Percentiles rank a stretch among this genome's conserved stretches.
Conservation (phyloP, 2,797 vertebrate genomes). For the Acrossocheilus fasciatus region DNA sequence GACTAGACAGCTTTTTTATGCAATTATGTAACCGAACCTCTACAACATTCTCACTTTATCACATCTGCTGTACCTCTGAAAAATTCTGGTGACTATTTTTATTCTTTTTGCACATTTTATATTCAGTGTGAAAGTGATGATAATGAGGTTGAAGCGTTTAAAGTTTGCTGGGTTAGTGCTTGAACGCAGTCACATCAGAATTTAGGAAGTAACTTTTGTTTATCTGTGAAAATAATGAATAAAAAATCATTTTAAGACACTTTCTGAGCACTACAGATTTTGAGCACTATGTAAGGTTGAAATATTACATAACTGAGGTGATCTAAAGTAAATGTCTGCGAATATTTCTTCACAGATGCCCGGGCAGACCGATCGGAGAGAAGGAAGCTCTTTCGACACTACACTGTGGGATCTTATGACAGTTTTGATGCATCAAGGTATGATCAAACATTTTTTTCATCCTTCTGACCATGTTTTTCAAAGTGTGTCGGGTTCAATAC, state of each 20-base stretch:
- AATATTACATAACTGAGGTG: not conserved
- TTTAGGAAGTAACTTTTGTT: not conserved
- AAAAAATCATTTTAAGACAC: not conserved
- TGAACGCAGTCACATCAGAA: constrained; percentile 7
- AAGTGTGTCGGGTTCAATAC: constrained; percentile 3
- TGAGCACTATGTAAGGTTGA: not conserved
- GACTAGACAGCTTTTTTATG: constrained; percentile 55
- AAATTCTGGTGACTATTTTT: constrained; percentile 22
- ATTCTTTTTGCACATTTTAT: constrained; percentile 20
- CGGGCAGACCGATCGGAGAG: constrained; percentile 81
- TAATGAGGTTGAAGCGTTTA: constrained; percentile 19
- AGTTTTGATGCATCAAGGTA: constrained; percentile 89
- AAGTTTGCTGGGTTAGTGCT: constrained; percentile 17
- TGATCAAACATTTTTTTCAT: constrained; percentile 55
- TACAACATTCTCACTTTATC: constrained; percentile 12
- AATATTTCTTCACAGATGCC: constrained; percentile 77
- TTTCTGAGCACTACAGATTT: not conserved
- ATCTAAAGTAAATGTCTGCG: constrained; percentile 1
- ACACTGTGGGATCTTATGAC: constrained; percentile 90
- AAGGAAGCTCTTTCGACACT: constrained; percentile 89
- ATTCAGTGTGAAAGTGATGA: constrained; percentile 18
- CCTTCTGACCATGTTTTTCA: constrained; percentile 15
- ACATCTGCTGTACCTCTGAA: not conserved
- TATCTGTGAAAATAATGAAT: not conserved
- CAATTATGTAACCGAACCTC: constrained; percentile 32